Evolutionary conservation across 1,140 invertebrate species (phyloP), one percentile per base, ranked within the genome.

Genomic region (Metopolophium dirhodum): DNA sequence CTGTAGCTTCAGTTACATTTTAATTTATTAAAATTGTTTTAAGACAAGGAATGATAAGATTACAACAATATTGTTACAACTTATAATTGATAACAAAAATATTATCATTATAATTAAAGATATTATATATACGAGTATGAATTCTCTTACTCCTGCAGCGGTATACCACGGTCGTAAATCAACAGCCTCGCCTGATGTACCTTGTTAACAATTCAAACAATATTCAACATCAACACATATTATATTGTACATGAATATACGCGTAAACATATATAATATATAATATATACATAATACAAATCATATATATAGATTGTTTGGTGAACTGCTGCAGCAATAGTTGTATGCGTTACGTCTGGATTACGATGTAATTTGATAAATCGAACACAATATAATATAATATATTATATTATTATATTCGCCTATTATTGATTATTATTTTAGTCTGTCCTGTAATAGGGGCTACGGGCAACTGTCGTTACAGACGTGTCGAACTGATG

Each of bases 1-100:
- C n/a, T 22, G 86, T 41, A 11, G 18, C 45, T 18, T 9, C 11
- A 41, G 47, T 54, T 89, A n/a, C 49, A 35, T 54, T 26, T 41
- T 57, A 89, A 57, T 89, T 89, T 89, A 89, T 26, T 54, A 57
- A 89, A 89, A 89, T 89, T 41, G 23, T 89, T 54, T 90, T 30
- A 61, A 90, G 37, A 41, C 35, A 37, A 57, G 54, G 7, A 49
- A 45, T 22, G 61, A 61, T 68, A 41, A 61, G 37, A 26, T 45
- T 8, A 61, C 35, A 35, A 37, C 61, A 90, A 90, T 61, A 90
- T 90, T 90, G 14, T 61, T 61, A n/a, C 23, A 68, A n/a, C 30
- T 68, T 68, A 68, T 68, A 68, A 68, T 11, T 68, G 30, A 68
- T n/a, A n/a, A n/a, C 11, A 14, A 68, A 30, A 68, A 68, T 68